Evolutionary conservation across 1,140 invertebrate genomes (phyloP), one percentile per base, ranked within the genome.

Genomic region (Nylanderia fulva): DNA sequence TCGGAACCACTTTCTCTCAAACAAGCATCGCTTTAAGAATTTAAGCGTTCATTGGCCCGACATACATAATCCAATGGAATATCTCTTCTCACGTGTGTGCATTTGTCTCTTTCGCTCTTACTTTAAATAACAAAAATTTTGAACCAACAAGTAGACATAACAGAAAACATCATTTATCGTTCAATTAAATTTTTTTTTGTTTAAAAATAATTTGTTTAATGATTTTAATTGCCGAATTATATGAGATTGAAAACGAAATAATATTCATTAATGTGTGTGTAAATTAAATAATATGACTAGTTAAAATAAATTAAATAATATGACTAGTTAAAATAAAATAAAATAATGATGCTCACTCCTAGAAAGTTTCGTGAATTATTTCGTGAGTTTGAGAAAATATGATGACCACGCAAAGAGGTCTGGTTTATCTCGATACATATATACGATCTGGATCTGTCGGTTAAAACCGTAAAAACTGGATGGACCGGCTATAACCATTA

Each of bases 401-500:
- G 69, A 9, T 56, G 72, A 36, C 0, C 21, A 72, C 21, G 27
- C 71, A 61, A 58, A 87, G 76, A 85, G 74, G 60, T 39, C 77
- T 9, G 58, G 48, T 75, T 85, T 85, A 42, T 80, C 86, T 63
- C 39, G 56, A 88, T 71, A 48, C 13, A 52, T 36, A 8, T 48
- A 74, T 52, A 58, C 42, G 71, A 85, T 88, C 87, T 84, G 68
- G 82, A 87, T 88, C 60, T 21, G 33, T 61, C 68, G n/a, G 8
- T n/a, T 79, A 58, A 75, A 88, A 63, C 61, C 76, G 75, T 75
- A 82, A 89, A 89, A 92, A 92, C 88, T 91, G 87, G 92, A 91
- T 86, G 87, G 77, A 91, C 90, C 86, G 85, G 89, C 86, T 91
- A 29, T 58, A 63, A 77, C 29, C 24, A 71, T 15, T 36, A 58